Conservation (phyloP, 2,888 invertebrate genomes). For the Andrena bucephala region DNA sequence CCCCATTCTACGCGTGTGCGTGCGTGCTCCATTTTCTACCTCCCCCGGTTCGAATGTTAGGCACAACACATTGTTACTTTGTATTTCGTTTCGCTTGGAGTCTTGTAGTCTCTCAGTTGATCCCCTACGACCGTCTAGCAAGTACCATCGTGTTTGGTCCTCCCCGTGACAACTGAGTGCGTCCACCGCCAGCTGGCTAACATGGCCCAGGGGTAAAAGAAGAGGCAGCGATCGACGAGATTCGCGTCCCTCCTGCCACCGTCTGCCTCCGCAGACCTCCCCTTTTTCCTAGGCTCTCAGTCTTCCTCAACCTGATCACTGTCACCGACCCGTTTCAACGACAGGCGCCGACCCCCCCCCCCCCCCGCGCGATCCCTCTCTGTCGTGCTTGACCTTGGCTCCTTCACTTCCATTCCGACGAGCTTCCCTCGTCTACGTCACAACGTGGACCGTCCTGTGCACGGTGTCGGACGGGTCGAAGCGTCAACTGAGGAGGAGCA, state of each 20-base stretch:
- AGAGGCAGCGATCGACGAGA: neutral
- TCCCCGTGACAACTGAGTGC: conserved; percentile 34
- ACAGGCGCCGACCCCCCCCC: neutral
- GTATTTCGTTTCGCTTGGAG: conserved; percentile 44
- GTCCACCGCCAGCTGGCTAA: conserved; percentile 28
- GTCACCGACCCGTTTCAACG: conserved; percentile 22
- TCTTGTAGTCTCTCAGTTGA: conserved; percentile 68
- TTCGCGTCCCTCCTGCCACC: neutral
- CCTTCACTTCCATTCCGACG: conserved; percentile 16
- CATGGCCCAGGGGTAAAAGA: conserved; percentile 27
- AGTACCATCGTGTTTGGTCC: conserved; percentile 52
- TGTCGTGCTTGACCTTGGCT: neutral
- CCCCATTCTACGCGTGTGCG: conserved; percentile 7
- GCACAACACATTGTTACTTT: conserved; percentile 66
- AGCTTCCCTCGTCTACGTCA: conserved; percentile 33
- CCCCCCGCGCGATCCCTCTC: neutral
- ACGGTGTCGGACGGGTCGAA: conserved; percentile 23
- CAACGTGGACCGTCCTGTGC: conserved; percentile 10
- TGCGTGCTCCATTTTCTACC: conserved; percentile 19
- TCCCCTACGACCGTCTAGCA: conserved; percentile 48
- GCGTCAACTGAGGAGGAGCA: conserved; percentile 61
- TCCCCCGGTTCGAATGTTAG: conserved; percentile 52
- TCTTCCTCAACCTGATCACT: conserved; percentile 32
- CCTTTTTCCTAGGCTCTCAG: conserved; percentile 21
- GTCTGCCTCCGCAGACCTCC: neutral